phyloP scores from a whole-genome alignment of 2,888 invertebrate species.

The Synanthedon myopaeformis region DNA sequence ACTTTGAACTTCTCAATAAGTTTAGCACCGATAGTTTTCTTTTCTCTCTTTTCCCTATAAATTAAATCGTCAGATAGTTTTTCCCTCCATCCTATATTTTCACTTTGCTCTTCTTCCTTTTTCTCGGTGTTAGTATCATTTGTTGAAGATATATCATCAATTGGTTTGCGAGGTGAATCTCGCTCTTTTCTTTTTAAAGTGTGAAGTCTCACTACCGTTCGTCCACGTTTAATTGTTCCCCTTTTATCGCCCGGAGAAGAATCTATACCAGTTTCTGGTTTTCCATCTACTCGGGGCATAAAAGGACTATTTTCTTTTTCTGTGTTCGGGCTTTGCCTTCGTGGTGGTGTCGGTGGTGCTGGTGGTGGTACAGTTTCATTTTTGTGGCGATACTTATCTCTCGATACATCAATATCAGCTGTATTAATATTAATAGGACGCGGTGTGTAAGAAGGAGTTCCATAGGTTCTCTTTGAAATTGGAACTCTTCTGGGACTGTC shows the following conservation, averaged over 20 bases:
- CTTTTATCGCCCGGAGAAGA: constrained; percentile 50
- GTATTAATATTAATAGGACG: constrained; percentile 84
- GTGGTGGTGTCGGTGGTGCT: constrained; percentile 16
- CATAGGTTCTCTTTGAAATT: constrained; percentile 60
- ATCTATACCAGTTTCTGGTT: constrained; percentile 53
- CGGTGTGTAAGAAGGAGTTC: constrained; percentile 52
- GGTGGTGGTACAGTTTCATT: constrained; percentile 14
- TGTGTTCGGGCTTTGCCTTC: constrained; percentile 26
- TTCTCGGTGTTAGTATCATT: constrained; percentile 7
- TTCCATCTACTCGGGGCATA: constrained; percentile 58
- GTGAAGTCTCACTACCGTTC: constrained; percentile 80
- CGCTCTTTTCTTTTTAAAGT: constrained; percentile 70
- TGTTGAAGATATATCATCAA: constrained; percentile 13
- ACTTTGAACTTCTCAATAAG: constrained; percentile 82
- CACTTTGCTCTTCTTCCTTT: constrained; percentile 6
- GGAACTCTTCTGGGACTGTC: constrained; percentile 55
- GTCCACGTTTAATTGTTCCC: constrained; percentile 76
- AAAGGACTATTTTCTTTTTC: constrained; percentile 47
- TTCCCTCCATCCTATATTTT: constrained; percentile 67
- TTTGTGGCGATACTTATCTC: constrained; percentile 69
- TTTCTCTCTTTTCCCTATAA: constrained; percentile 63
- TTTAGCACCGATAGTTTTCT: constrained; percentile 79
- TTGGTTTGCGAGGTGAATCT: constrained; percentile 54
- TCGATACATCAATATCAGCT: constrained; percentile 87
- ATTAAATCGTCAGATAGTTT: constrained; percentile 72